Base-by-base conservation (phyloP, 2,113 vertebrate species). In the Pavo muticus region DNA sequence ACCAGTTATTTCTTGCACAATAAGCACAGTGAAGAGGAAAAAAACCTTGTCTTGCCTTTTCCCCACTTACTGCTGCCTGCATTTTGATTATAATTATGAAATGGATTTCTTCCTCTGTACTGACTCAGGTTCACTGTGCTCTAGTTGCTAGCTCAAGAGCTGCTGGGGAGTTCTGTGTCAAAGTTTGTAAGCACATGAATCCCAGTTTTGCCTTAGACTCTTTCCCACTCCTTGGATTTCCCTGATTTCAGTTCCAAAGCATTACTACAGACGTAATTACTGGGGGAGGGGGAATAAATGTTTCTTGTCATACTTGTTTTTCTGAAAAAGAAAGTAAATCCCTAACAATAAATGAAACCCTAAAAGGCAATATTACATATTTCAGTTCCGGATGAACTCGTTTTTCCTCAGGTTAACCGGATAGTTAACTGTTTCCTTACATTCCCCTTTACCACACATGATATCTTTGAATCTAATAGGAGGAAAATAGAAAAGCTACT, bases 341-440 rank as follows among this genome's bases (percentile, higher is more conserved):
- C 17, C 37, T 56, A 70, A 75, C 20, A 85, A 79, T 67, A 86
- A 64, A 70, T 73, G 11, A 88, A 44, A 50, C 32, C 25, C 54
- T 88, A 77, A 87, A 91, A 93, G 72, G 90, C 92, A 95, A 81
- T 72, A 83, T 50, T 88, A 74, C 59, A 85, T 88, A 68, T 75
- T 91, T 6, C 4, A 35, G 65, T 77, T 67, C 75, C 4, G 6
- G 76, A 75, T 87, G 54, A 78, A 84, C 87, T 91, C 32, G 35
- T 94, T 29, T 94, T 71, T 90, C 48, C 76, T 54, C 17, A 83
- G 74, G 30, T 56, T 90, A 79, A 11, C 20, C 30, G n/a, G 8
- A 18, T 72, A 63, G 37, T 83, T 93, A 81, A 78, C 70, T 0
- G 2, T 83, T 90, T 90, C 82, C 82, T 96, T 45, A 50, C 82